These are phyloP conservation scores for Channallabes apus DNA, from an alignment of 2,797 vertebrate species.

Conservation along the genomic window DNA sequence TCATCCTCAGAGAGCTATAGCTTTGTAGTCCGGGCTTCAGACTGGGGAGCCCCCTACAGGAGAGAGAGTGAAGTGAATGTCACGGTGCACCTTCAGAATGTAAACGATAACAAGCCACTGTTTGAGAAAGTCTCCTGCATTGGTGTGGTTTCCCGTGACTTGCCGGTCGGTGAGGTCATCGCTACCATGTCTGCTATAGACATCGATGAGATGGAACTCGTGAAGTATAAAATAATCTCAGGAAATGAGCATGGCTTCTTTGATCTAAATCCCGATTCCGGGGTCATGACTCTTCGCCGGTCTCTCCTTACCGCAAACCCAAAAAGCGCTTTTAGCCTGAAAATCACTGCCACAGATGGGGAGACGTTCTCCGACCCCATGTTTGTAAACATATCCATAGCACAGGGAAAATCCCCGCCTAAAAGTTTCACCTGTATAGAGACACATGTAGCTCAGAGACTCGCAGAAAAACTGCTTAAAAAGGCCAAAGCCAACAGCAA, in stretches of 20 bases:
- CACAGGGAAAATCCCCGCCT: conserved; percentile 83
- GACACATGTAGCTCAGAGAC: conserved; percentile 89
- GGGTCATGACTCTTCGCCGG: conserved; percentile 85
- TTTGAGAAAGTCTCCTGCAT: conserved; percentile 95
- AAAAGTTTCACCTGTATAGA: conserved; percentile 91
- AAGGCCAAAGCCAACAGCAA: conserved; percentile 90
- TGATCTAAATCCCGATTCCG: conserved; percentile 92
- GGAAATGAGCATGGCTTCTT: conserved; percentile 92
- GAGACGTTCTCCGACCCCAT: conserved; percentile 93
- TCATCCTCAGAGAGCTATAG: conserved; percentile 87
- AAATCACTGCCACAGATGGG: conserved; percentile 94
- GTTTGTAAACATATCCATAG: conserved; percentile 92
- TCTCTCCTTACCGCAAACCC: conserved; percentile 80
- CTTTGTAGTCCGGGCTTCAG: conserved; percentile 92
- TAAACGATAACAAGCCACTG: conserved; percentile 93
- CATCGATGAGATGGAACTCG: conserved; percentile 90
- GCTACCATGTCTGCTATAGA: conserved; percentile 96
- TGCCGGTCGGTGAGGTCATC: conserved; percentile 86
- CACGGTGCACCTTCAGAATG: conserved; percentile 87
- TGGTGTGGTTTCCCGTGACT: conserved; percentile 87
- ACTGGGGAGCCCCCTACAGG: conserved; percentile 96
- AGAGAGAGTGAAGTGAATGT: conserved; percentile 95
- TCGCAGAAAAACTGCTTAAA: conserved; percentile 94
- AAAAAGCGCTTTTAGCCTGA: conserved; percentile 86
- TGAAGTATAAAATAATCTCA: conserved; percentile 95